phyloP scores from a whole-genome alignment of 2,888 invertebrate species.

The Cephus sareptanus region DNA sequence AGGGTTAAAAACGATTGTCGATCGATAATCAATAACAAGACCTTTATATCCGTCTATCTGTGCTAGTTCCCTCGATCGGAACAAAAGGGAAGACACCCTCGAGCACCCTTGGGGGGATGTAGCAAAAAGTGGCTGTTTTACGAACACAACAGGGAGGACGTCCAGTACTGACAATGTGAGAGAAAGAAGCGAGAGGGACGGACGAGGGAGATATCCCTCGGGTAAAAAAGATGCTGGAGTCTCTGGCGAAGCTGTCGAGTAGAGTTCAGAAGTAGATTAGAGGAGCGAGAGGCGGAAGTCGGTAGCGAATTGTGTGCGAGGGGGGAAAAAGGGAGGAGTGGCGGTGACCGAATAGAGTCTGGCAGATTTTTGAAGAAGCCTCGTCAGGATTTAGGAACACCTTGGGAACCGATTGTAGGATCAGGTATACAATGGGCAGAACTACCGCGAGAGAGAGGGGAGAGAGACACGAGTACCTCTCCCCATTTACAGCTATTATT shows the following conservation, averaged over 20 bases:
- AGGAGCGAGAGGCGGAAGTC: slow-evolving; percentile 4
- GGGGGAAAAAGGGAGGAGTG: not conserved
- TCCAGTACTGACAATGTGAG: slow-evolving; percentile 36
- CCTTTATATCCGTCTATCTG: not conserved
- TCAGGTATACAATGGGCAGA: slow-evolving; percentile 34
- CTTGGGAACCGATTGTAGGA: slow-evolving; percentile 33
- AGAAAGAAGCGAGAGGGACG: slow-evolving; percentile 16
- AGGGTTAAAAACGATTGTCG: not conserved
- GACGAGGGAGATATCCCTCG: slow-evolving; percentile 16
- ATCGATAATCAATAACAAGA: not conserved
- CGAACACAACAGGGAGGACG: slow-evolving; percentile 42
- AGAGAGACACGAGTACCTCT: slow-evolving; percentile 26
- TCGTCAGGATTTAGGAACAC: slow-evolving; percentile 30
- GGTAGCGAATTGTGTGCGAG: not conserved
- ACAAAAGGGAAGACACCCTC: not conserved
- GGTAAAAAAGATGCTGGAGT: not conserved
- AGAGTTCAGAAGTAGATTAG: slow-evolving; percentile 3
- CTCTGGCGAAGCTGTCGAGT: not conserved
- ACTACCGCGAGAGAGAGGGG: slow-evolving; percentile 5
- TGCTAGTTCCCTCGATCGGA: not conserved
- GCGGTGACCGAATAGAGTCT: slow-evolving; percentile 7
- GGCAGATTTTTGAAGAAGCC: slow-evolving; percentile 26
- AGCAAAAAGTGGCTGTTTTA: slow-evolving; percentile 52
- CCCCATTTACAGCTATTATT: slow-evolving; percentile 40
- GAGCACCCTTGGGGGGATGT: not conserved